Evolutionary conservation across 2,888 invertebrate species (phyloP), one percentile per base, ranked within the genome.

Genomic region (Ecdyonurus torrentis): DNA sequence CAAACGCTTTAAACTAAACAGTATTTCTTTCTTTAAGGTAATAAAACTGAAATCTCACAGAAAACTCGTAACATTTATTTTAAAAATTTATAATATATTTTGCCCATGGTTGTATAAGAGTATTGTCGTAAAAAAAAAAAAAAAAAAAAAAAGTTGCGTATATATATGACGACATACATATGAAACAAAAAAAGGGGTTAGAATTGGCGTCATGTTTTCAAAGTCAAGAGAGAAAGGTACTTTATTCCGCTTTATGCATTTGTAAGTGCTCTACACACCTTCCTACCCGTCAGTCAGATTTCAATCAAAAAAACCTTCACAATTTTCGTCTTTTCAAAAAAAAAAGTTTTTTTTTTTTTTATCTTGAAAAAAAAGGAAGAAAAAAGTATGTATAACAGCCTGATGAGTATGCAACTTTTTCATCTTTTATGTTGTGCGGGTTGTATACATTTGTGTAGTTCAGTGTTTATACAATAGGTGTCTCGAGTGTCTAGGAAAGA

Each of bases 51-150:
- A 53, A 55, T 19, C 19, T 58, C 60, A 52, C 52, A n/a, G n/a
- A n/a, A n/a, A n/a, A n/a, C 59, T 50, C 53, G 22, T 58, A 53
- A 25, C 37, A 61, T 59, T 37, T 24, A 62, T 59, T 23, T 37
- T 62, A 52, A 63, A 50, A 25, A 2, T 1, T 2, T 23, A 18
- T 24, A 60, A 37, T 37, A 10, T 37, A 5, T 37, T 37, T 37
- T 37, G 37, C 37, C 37, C 7, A 37, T 10, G 37, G 37, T 37
- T 37, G 37, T 37, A 37, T 37, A 10, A 10, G n/a, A n/a, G 5
- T 15, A 37, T 37, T 37, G 37, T 37, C 37, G 5, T 37, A 10
- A 15, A 37, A 15, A 37, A n/a, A n/a, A n/a, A n/a, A n/a, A n/a
- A n/a, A n/a, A n/a, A n/a, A n/a, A n/a, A n/a, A n/a, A n/a, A n/a